Evolutionary conservation across 92 coral and sea anemone species (phyloP).

Genomic region (Bergia sp.): DNA sequence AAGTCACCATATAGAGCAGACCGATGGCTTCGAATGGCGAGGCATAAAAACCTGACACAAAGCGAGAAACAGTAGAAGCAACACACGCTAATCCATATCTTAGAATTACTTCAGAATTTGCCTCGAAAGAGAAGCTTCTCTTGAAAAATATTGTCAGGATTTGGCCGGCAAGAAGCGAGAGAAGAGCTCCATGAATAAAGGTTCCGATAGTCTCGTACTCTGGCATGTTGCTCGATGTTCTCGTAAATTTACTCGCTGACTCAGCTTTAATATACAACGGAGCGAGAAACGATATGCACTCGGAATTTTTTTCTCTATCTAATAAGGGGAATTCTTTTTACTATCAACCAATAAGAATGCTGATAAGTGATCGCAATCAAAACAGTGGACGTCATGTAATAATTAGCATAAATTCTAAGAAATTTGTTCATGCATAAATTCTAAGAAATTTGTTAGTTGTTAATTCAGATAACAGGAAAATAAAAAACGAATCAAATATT

Average conservation of each 20-base stretch:
- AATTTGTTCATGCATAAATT: too few relatives aligned
- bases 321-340: too few relatives aligned
- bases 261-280: background rate
- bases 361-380: too few relatives aligned
- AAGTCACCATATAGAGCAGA: background rate
- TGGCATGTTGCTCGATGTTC: background rate
- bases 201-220: background rate
- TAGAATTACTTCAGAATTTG: constrained; percentile 38
- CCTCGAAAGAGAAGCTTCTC: constrained; percentile 46
- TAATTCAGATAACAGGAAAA: too few relatives aligned
- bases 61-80: background rate
- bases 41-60: background rate
- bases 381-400: too few relatives aligned
- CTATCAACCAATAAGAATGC: too few relatives aligned
- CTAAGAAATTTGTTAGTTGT: too few relatives aligned
- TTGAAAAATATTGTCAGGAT: constrained; percentile 67
- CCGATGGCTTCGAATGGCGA: background rate
- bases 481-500: too few relatives aligned
- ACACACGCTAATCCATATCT: constrained; percentile 3
- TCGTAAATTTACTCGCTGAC: background rate
- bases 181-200: background rate
- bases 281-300: background rate
- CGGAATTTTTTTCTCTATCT: too few relatives aligned
- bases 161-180: constrained; percentile 23
- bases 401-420: too few relatives aligned